Percentiles rank a stretch among this genome's conserved stretches.
These are phyloP conservation scores for Diadema setosum DNA, from an alignment of 35 echinoderm and acorn worm genomes.

Conservation along the genomic window DNA sequence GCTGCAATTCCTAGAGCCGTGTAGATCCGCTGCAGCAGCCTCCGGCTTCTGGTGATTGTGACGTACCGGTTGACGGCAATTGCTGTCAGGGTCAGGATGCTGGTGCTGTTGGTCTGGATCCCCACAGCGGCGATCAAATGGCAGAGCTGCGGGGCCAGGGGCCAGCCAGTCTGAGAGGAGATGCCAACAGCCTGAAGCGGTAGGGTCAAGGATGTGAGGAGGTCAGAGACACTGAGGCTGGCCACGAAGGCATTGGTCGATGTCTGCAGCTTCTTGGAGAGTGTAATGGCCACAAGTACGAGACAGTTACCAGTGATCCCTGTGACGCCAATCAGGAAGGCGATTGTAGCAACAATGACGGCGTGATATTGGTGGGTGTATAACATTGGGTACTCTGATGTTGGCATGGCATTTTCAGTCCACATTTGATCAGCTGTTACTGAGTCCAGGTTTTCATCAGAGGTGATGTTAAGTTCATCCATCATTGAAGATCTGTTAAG, in stretches of 20 bases:
- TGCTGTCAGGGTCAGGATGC: not conserved
- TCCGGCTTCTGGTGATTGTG: not conserved
- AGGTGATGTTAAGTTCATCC: no score
- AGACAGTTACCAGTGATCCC: conserved; percentile 26
- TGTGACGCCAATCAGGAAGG: not conserved
- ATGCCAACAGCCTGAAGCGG: not conserved
- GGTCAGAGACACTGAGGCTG: conserved; percentile 45
- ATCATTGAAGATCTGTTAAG: no score
- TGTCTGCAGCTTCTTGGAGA: conserved; percentile 39
- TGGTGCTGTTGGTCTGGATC: not conserved
- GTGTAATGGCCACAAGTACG: conserved; percentile 16
- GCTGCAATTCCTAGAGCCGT: not conserved
- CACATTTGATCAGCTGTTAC: no score
- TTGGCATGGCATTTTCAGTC: no score
- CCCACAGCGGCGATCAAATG: not conserved
- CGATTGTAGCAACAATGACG: not conserved
- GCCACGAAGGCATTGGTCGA: conserved; percentile 56
- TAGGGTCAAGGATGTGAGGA: not conserved
- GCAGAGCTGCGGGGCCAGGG: not conserved
- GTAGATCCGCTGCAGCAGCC: not conserved
- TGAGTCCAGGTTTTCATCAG: no score
- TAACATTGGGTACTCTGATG: no score
- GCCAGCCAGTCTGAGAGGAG: not conserved
- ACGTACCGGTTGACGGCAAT: conserved; percentile 24
- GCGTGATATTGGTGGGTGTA: not conserved